Evolutionary conservation across 2,888 invertebrate species (phyloP), one percentile per base, ranked within the genome.

Genomic region (Altica lythri): DNA sequence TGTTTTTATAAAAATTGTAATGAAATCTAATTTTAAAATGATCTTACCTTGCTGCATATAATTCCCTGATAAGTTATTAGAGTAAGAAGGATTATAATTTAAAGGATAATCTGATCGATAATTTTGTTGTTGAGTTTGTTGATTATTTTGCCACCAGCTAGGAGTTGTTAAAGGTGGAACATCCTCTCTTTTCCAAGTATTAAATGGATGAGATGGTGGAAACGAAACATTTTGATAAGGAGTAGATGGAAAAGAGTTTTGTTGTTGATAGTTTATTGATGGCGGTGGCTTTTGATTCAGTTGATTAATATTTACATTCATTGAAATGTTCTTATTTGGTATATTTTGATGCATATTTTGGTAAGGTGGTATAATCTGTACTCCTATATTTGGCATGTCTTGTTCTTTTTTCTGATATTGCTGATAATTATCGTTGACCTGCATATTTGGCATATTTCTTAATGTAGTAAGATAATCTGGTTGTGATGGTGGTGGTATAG

Each of bases 391-490:
- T 1, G 53, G 45, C 10, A 56, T 48, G 2, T 18, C 16, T 1
- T 17, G 13, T 9, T 63, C 63, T 18, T 46, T 57, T 27, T 67
- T 64, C 16, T 57, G 59, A 32, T 56, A 63, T 29, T 60, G 61
- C 43, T 58, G 63, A 45, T 58, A 61, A 46, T 34, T 58, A 17
- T 54, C 59, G 53, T 55, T 58, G 12, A 59, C 35, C 25, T 55
- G 54, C 17, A 63, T 57, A 38, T 68, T 71, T 9, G 69, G 62
- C 46, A 69, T 59, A 46, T 70, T 71, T 10, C 71, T 56, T 22
- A 71, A 57, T 27, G 63, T 65, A 14, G 66, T 65, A 14, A 71
- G 50, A 38, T 68, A 71, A 50, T 71, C 71, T 9, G 63, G 63
- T 55, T 68, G 63, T 8, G 55, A 14, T 44, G 56, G 50, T 8